Percentiles rank a stretch among this genome's conserved stretches.
Evolutionary conservation across 2,113 vertebrate species (phyloP).

Genomic region (Gulo gulo): DNA sequence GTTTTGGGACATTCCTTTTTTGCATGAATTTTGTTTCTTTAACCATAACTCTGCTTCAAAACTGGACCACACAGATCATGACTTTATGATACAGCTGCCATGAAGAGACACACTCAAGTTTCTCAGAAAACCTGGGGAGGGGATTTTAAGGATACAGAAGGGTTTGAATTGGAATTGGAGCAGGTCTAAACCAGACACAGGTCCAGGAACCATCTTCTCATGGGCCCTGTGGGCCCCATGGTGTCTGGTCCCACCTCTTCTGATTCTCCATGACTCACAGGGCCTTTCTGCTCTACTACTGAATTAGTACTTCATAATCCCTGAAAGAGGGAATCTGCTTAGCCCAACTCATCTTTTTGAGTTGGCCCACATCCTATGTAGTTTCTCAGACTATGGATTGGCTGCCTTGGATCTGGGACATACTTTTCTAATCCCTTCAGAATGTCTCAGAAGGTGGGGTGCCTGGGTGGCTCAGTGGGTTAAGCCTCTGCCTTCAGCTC

Average conservation of each 20-base stretch:
- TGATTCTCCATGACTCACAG: neutral
- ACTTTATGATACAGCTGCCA: neutral
- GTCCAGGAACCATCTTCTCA: neutral
- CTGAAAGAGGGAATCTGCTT: neutral
- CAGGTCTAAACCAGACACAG: neutral
- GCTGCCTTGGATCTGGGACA: neutral
- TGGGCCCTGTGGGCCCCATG: fast-evolving
- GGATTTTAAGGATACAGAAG: neutral
- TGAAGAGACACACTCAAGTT: neutral
- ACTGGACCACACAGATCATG: neutral
- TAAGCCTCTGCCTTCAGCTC: no score
- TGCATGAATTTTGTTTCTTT: neutral
- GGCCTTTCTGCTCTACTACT: neutral
- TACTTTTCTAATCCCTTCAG: neutral
- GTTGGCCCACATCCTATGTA: neutral
- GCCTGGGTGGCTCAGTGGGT: no score
- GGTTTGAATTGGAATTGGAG: neutral
- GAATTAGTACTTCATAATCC: neutral
- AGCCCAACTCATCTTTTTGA: neutral
- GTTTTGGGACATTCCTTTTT: neutral
- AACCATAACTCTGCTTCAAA: neutral
- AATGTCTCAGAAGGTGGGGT: no score
- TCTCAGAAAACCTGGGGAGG: neutral
- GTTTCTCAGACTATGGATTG: neutral
- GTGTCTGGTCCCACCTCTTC: neutral